Evolutionary conservation across 1,140 invertebrate genomes (phyloP).

Genomic region (Theocolax elegans): DNA sequence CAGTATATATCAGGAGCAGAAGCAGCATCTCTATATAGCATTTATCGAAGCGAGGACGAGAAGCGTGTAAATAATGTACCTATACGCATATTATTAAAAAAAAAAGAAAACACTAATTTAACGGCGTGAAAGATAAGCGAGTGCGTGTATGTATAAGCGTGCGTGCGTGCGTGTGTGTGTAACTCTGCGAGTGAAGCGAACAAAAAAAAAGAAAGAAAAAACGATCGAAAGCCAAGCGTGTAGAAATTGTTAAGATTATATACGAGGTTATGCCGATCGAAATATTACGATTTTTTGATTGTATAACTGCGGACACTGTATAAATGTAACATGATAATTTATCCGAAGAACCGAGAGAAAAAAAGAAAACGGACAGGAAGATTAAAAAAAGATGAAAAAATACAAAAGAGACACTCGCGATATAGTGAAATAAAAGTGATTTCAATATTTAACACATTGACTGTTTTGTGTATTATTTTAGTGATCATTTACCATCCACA

Average conservation of each 20-base stretch:
- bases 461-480: constrained; percentile 15
- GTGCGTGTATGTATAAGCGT: constrained; percentile 7
- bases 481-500: neutral
- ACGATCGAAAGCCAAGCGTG: constrained; percentile 44
- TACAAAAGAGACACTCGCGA: too few relatives aligned
- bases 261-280: neutral
- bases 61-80: constrained; percentile 57
- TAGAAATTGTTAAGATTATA: constrained; percentile 46
- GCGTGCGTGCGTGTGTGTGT: too few relatives aligned
- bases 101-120: constrained; percentile 44
- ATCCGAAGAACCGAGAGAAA: too few relatives aligned
- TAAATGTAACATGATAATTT: constrained; percentile 68
- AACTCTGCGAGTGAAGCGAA: too few relatives aligned
- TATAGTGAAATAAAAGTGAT: constrained; percentile 66
- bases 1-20: too few relatives aligned
- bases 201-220: constrained; percentile 33
- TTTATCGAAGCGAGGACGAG: constrained; percentile 11
- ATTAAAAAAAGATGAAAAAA: too few relatives aligned
- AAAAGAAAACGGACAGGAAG: too few relatives aligned
- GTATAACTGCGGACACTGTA: constrained; percentile 63
- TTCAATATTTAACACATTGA: constrained; percentile 59
- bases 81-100: constrained; percentile 50
- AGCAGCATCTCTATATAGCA: too few relatives aligned
- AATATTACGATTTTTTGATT: constrained; percentile 51
- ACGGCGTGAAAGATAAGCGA: constrained; percentile 4